Percentiles rank a stretch among this genome's conserved stretches.
phyloP scores from a whole-genome alignment of 2,888 invertebrate species.

The Torymus texanus region DNA sequence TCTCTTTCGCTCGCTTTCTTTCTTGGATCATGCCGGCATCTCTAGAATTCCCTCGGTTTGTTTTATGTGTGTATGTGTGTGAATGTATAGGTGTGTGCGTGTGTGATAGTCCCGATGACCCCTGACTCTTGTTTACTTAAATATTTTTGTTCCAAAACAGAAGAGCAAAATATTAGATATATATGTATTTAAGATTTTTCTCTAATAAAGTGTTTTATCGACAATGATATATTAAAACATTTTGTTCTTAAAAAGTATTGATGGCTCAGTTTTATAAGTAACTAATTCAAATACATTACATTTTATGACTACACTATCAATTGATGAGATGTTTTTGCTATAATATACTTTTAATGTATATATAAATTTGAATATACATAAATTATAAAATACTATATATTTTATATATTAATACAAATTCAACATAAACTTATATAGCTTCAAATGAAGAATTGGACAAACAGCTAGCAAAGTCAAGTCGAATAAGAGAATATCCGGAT shows the following conservation, averaged over 20 bases:
- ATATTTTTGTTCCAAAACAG: background rate
- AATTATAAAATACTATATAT: no score
- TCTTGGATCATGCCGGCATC: background rate
- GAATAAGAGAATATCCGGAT: no score
- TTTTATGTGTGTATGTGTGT: background rate
- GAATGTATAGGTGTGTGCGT: slow-evolving; percentile 13
- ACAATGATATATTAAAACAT: no score
- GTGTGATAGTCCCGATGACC: background rate
- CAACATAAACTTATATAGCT: no score
- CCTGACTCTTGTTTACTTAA: background rate
- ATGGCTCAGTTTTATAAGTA: background rate
- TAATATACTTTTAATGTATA: no score
- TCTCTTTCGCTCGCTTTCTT: slow-evolving; percentile 2
- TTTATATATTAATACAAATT: no score
- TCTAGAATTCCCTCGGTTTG: background rate
- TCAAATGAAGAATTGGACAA: no score
- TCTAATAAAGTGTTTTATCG: no score
- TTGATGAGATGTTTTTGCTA: background rate
- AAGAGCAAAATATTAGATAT: background rate
- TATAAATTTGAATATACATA: no score
- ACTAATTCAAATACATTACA: background rate
- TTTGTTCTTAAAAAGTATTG: background rate
- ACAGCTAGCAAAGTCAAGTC: no score
- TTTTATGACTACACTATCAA: slow-evolving; percentile 11
- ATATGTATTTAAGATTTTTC: no score